Evolutionary conservation across 2,113 vertebrate species (phyloP), one percentile per base, ranked within the genome.

Genomic region (Takifugu bimaculatus): DNA sequence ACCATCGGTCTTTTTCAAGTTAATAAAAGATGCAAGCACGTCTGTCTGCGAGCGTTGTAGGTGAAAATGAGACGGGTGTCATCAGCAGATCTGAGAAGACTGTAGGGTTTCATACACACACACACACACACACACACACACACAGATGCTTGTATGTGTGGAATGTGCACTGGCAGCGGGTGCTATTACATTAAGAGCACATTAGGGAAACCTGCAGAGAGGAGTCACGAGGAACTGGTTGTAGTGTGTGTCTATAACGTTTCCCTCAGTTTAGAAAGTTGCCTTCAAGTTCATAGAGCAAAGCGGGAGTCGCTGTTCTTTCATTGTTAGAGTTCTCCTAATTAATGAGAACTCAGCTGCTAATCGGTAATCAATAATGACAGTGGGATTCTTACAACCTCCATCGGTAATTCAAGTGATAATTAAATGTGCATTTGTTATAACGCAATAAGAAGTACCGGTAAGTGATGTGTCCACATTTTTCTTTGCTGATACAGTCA

Each of bases 141-240:
- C 29, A 6, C 29, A 32, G 29, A 32, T 39, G 35, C 15, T 15
- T 47, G 45, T 47, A 11, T 47, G 5, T 39, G 35, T 39, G n/a
- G 45, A 48, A 48, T 14, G 35, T 67, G 47, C 25, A 12, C 13
- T 3, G 48, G 39, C 14, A 14, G 2, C 35, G 7, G 9, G n/a
- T 15, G 15, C 55, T 2, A 50, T 13, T 12, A 0, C 25, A 20
- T 26, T 32, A 49, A 61, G 26, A 28, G 28, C 2, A 13, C 14
- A n/a, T 20, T 54, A 25, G 55, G 56, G 42, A 53, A 50, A 35
- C 5, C 0, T 2, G 9, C 5, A 29, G 57, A 66, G 60, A 64
- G 26, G 68, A 83, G 73, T 84, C 83, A 83, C 65, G 48, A 69
- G 74, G 49, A 62, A 68, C 25, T 72, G 0, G 68, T 84, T 66